Conservation (phyloP, 2,797 vertebrate species). For the Melopsittacus undulatus region DNA sequence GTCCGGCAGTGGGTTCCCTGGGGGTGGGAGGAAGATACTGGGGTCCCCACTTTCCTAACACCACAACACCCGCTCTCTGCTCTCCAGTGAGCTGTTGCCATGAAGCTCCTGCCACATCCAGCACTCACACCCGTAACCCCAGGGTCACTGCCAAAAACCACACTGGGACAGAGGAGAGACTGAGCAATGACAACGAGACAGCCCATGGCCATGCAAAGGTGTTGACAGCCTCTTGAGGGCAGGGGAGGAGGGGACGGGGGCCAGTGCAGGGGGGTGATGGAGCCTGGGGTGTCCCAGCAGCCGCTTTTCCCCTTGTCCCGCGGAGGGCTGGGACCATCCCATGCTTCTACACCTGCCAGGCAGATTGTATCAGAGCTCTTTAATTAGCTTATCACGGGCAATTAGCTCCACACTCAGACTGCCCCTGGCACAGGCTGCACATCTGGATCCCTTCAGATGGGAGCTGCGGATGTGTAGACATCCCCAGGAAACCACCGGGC, state of each 20-base stretch:
- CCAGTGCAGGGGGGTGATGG: not conserved
- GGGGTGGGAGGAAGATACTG: not conserved
- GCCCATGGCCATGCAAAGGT: not conserved
- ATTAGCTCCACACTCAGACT: conserved; percentile 72
- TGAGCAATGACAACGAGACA: not conserved
- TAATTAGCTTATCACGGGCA: conserved; percentile 64
- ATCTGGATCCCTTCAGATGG: not conserved
- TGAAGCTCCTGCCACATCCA: not conserved
- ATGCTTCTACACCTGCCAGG: not conserved
- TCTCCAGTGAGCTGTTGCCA: accelerated
- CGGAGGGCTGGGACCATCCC: not conserved
- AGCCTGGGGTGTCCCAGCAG: not conserved
- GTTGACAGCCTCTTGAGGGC: not conserved
- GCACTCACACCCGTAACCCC: accelerated
- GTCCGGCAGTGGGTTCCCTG: not conserved
- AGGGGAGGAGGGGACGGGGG: not conserved
- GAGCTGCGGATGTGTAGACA: not conserved
- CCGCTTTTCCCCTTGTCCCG: accelerated
- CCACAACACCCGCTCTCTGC: not conserved
- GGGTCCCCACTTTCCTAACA: not conserved
- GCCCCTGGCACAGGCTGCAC: conserved; percentile 42
- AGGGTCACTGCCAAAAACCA: not conserved
- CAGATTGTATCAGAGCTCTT: conserved; percentile 68
- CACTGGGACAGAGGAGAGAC: not conserved
- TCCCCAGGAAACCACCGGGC: accelerated